Base-by-base conservation (phyloP, 1,140 invertebrate species). In the Lepeophtheirus salmonis region DNA sequence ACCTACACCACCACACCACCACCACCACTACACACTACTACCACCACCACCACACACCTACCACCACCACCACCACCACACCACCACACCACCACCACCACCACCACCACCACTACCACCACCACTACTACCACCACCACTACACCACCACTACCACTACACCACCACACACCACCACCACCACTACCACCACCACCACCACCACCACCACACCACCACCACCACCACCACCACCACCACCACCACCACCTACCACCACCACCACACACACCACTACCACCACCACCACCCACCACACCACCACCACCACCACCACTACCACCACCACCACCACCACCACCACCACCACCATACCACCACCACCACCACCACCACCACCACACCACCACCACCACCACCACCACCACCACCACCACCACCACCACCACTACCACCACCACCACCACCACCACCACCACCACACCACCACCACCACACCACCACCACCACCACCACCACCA, bases 41-140 rank as follows among this genome's bases (percentile, higher is more conserved):
- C n/a, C n/a, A 60, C 18, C 48, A 60, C 49, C 48, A 52, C 49
- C 23, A 60, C 56, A n/a, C n/a, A n/a, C n/a, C n/a, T n/a, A n/a
- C n/a, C n/a, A n/a, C 41, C 17, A 56, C 17, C 22, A 56, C 22
- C 22, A 56, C 23, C 22, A n/a, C n/a, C n/a, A n/a, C n/a, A n/a
- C n/a, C n/a, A n/a, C n/a, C n/a, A n/a, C n/a, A n/a, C n/a, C n/a
- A 56, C 54, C 23, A 56, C 24, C 54, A 56, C 23, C 23, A 23
- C 23, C 22, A 23, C 17, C 54, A 56, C 23, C 23, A 24, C 17
- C 22, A 58, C 24, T 12, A n/a, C 23, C 12, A 12, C 17, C 12
- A 12, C 23, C n/a, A n/a, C 21, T 12, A 56, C 23, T 24, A 21
- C 23, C 22, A 48, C 30, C n/a, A 21, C 48, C n/a, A n/a, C n/a